These are phyloP conservation scores for Clinocottus analis DNA, from an alignment of 2,113 vertebrate species.

Conservation along the genomic window DNA sequence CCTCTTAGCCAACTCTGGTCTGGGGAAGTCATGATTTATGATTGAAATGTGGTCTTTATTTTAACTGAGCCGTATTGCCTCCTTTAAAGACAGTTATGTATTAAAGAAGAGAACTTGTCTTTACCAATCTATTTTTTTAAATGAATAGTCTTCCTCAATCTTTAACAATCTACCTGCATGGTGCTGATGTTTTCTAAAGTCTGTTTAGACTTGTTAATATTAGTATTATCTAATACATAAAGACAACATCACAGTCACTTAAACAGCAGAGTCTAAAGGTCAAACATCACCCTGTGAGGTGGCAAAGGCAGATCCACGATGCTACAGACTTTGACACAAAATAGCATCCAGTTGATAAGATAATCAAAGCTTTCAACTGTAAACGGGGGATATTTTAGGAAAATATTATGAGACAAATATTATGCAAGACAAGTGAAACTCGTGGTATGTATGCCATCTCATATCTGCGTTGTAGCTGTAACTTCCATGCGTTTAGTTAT, in stretches of 20 bases:
- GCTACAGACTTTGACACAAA: slow-evolving; percentile 70
- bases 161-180: neutral
- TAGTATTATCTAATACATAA: neutral
- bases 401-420: neutral
- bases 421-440: neutral
- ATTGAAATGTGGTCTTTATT: neutral
- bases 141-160: neutral
- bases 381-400: too few relatives aligned
- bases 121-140: neutral
- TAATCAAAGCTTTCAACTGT: neutral
- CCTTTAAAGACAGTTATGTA: neutral
- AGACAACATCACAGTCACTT: neutral
- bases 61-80: neutral
- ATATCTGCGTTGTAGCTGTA: neutral
- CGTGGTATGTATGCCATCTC: neutral
- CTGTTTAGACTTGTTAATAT: too few relatives aligned
- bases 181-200: neutral
- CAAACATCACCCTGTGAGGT: slow-evolving; percentile 57
- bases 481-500: neutral
- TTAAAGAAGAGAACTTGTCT: neutral
- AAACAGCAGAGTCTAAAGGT: slow-evolving; percentile 71
- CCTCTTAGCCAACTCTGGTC: neutral
- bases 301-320: slow-evolving; percentile 31
- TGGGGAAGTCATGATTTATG: neutral
- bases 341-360: slow-evolving; percentile 16